These are phyloP conservation scores for Meiosimyza platycephala DNA, from an alignment of 2,888 invertebrate species.

Conservation along the genomic window DNA sequence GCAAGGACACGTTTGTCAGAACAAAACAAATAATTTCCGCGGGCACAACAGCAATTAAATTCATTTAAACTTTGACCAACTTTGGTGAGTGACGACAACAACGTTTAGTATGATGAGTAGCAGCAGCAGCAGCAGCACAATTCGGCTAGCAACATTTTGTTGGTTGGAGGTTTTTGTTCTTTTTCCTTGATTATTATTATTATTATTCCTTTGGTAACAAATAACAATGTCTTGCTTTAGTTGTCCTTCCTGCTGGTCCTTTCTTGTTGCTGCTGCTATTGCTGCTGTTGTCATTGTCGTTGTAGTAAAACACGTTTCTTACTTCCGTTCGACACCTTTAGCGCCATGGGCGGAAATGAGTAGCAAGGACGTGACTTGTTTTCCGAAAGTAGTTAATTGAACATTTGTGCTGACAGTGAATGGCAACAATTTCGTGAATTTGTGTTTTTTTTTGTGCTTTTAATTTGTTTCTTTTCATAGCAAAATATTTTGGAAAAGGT, in stretches of 20 bases:
- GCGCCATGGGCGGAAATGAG: conserved; percentile 56
- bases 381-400: conserved; percentile 34
- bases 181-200: background rate
- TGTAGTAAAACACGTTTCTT: conserved; percentile 54
- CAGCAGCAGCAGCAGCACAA: background rate
- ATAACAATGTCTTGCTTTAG: conserved; percentile 7
- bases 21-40: conserved; percentile 35
- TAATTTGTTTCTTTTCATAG: too few species aligned
- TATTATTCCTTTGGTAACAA: background rate
- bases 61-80: conserved; percentile 53
- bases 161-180: background rate
- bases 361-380: conserved; percentile 57
- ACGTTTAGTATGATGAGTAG: background rate
- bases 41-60: conserved; percentile 58
- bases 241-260: background rate
- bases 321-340: conserved; percentile 60
- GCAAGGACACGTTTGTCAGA: conserved; percentile 9
- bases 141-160: too few species aligned
- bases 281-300: conserved; percentile 5
- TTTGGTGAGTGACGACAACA: conserved; percentile 12
- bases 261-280: background rate
- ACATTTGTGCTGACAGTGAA: conserved; percentile 3
- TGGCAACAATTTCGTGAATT: background rate
- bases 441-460: too few species aligned
- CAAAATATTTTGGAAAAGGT: too few species aligned